Evolutionary conservation across 1,140 invertebrate genomes (phyloP), one percentile per base, ranked within the genome.

Genomic region (Zaprionus tsacasi): DNA sequence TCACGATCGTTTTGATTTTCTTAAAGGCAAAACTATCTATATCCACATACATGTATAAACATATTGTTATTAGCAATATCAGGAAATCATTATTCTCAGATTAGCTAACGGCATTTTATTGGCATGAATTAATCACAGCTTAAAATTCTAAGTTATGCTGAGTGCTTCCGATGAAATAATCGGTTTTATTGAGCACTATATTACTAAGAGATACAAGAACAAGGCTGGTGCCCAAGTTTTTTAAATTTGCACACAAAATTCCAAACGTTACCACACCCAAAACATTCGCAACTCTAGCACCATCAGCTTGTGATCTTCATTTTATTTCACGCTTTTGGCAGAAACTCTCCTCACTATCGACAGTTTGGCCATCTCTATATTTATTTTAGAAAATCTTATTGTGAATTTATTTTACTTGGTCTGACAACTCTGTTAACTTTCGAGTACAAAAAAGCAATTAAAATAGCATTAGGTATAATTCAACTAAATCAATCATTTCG

Each of bases 11-110:
- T 17, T 13, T 58, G 25, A 50, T 75, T 67, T 56, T 59, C 17
- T 52, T 78, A 43, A 45, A 61, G 43, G 48, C 35, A 57, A 55
- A 65, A 59, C n/a, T 69, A 70, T 60, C n/a, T 69, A 70, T 60
- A 71, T 58, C 54, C 27, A 66, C 38, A 43, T 30, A 45, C 33
- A n/a, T n/a, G n/a, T n/a, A n/a, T n/a, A n/a, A n/a, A n/a, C n/a
- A 43, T 27, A 38, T n/a, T 11, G 35, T 54, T 66, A 58, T 71
- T 58, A 15, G n/a, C 13, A 43, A 55, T 38, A 76, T 54, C 71
- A 67, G 81, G 80, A 83, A 82, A 69, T 65, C 25, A 45, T 57
- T 65, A 63, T 12, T 30, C 36, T 54, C 21, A 69, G 48, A 61
- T 76, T 40, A 45, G 43, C 64, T 54, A 45, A 69, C 57, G 33